phyloP scores from a whole-genome alignment of 2,888 invertebrate species.

The Eupelmus urozonus region DNA sequence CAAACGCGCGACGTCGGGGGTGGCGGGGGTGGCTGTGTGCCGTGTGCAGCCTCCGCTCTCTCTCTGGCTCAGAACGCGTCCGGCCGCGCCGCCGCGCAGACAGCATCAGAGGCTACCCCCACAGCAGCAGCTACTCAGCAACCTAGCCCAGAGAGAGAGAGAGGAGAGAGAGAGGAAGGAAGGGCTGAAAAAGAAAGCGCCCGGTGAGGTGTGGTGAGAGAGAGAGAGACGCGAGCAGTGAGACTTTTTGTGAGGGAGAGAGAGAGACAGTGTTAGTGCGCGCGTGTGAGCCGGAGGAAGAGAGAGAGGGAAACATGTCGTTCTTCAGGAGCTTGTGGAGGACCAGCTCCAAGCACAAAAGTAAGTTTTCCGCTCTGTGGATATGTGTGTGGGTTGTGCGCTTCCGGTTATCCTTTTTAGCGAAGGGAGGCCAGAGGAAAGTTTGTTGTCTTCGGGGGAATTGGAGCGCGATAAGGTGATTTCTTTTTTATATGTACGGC shows the following conservation, averaged over 20 bases:
- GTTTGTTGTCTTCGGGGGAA: neutral
- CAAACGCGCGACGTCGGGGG: slow-evolving; percentile 27
- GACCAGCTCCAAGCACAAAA: slow-evolving; percentile 84
- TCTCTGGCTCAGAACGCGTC: slow-evolving; percentile 44
- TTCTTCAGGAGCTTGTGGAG: slow-evolving; percentile 84
- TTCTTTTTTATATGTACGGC: neutral
- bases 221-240: neutral
- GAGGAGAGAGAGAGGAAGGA: slow-evolving; percentile 29
- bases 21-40: slow-evolving; percentile 1
- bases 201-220: too few relatives aligned
- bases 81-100: slow-evolving; percentile 42
- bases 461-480: neutral
- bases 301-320: slow-evolving; percentile 77
- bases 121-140: neutral
- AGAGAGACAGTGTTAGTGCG: too few relatives aligned
- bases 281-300: too few relatives aligned
- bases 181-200: too few relatives aligned
- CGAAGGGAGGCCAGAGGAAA: too few relatives aligned
- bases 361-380: slow-evolving; percentile 78
- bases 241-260: too few relatives aligned
- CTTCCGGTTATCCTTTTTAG: too few relatives aligned
- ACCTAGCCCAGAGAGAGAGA: neutral
- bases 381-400: neutral
- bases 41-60: slow-evolving; percentile 8
- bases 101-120: too few relatives aligned